A percentile compares a stretch with the other conserved stretches of the same genome.
These are phyloP conservation scores for Altica lythri DNA, from an alignment of 2,888 invertebrate species.

Conservation along the genomic window DNA sequence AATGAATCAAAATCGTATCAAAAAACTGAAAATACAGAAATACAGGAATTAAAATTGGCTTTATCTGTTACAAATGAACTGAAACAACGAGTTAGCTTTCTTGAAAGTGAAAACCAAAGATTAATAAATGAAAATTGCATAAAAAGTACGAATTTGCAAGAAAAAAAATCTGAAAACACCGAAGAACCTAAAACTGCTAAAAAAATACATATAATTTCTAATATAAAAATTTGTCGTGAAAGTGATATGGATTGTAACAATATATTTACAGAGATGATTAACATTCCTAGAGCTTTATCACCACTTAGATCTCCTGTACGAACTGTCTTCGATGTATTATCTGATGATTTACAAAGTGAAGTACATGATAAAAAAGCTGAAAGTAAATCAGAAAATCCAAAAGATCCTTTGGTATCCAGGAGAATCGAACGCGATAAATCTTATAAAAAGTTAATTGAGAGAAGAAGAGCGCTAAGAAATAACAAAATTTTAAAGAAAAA, in stretches of 20 bases:
- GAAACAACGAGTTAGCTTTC: slow-evolving; percentile 14
- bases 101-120: slow-evolving; percentile 25
- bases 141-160: neutral
- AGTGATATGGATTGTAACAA: slow-evolving; percentile 16
- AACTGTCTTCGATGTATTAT: too few relatives aligned
- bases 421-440: neutral
- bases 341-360: slow-evolving; percentile 1
- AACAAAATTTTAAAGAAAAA: slow-evolving; percentile 12
- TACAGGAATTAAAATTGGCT: slow-evolving; percentile 20
- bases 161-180: neutral
- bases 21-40: slow-evolving; percentile 27
- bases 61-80: slow-evolving; percentile 8
- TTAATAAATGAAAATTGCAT: slow-evolving; percentile 5
- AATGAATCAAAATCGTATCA: neutral
- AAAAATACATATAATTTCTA: neutral
- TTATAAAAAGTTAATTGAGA: slow-evolving; percentile 2
- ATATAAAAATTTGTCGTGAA: neutral
- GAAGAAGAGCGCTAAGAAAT: slow-evolving; percentile 4
- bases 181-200: neutral
- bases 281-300: slow-evolving; percentile 28
- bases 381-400: neutral
- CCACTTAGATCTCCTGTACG: slow-evolving; percentile 15
- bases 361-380: neutral
- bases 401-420: neutral
- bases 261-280: slow-evolving; percentile 39